Base-by-base conservation (phyloP, 2,113 vertebrate genomes). In the Petromus typicus region DNA sequence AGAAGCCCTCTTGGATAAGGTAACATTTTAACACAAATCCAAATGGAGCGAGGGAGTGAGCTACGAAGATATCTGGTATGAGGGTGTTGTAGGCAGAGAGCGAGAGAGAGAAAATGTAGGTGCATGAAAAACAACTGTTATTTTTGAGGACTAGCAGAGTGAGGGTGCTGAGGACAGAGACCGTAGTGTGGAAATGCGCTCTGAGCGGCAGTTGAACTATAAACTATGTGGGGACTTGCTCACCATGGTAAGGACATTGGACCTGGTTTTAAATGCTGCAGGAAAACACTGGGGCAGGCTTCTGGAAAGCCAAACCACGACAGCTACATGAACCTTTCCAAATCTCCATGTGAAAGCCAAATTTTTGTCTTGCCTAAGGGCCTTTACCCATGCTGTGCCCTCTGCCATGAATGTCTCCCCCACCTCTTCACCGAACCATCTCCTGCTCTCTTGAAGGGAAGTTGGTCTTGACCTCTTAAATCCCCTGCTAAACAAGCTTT, bases 111-210 rank as follows among this genome's bases (percentile, higher is more conserved):
- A 89, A 92, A 80, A 91, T 51, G 56, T 48, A 84, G 75, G 81
- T 90, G 45, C 61, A 86, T 64, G 73, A 61, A 90, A 92, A 97
- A 94, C 57, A 93, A 71, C 76, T 30, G 67, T 61, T 82, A 83
- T 94, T 91, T 94, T 61, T 94, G 78, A 95, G 32, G 79, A 66
- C 79, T 1, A 87, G 63, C 37, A 67, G 71, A 92, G 57, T 34
- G 57, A 81, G 37, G 45, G 27, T 30, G n/a, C 32, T 27, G 7
- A 45, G 69, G 54, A 43, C 48, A 43, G 16, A 14, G 20, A 73
- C 23, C 14, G 51, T 10, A 37, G 81, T 64, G 12, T 89, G 66
- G 56, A 75, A 88, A 71, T 59, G 25, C 75, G 73, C 22, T 17
- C 57, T 48, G 69, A 89, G 22, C 56, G 71, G 13, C 0, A 14